Evolutionary conservation across 2,797 vertebrate species (phyloP), one percentile per base, ranked within the genome.

Genomic region (Moxostoma hubbsi): DNA sequence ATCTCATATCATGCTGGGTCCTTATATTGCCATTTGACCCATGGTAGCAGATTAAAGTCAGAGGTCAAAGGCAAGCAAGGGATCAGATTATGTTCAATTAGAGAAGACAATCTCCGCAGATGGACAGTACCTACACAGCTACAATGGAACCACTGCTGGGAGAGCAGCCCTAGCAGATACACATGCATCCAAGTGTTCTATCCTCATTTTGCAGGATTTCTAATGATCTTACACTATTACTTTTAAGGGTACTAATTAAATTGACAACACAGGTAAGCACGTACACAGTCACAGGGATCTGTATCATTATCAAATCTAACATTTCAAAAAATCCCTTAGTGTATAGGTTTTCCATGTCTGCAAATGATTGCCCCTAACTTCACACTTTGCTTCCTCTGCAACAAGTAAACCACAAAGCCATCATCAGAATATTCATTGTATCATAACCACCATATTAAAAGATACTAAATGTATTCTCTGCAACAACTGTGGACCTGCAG

Each of bases 21-120:
- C 7, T 10, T 69, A 50, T 58, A 13, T 7, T 64, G 69, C 64
- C 72, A 11, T 15, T 59, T 54, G 16, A 47, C 74, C 57, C 43
- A 3, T 11, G 24, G 6, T 66, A 62, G n/a, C 15, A 77, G 47
- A 61, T 36, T 77, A 73, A 69, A 49, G n/a, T 54, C 49, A 43
- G 45, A 59, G 45, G 54, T 51, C 73, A 70, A 24, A 10, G 54
- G 55, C 47, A 24, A 24, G 18, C 18, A 24, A 24, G 18, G 18
- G 18, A 24, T 24, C 18, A 24, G 18, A 24, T 24, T 24, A 24
- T 24, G 18, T 24, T 24, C 18, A 24, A 24, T 24, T 24, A 24
- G 18, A 24, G 18, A 24, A 24, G 18, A 24, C 18, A 24, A 24
- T 24, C 18, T 24, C 18, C 18, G 18, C 18, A 24, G 18, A 24